Evolutionary conservation across 2,888 invertebrate genomes (phyloP), one percentile per base, ranked within the genome.

Genomic region (Tethea ocularis): DNA sequence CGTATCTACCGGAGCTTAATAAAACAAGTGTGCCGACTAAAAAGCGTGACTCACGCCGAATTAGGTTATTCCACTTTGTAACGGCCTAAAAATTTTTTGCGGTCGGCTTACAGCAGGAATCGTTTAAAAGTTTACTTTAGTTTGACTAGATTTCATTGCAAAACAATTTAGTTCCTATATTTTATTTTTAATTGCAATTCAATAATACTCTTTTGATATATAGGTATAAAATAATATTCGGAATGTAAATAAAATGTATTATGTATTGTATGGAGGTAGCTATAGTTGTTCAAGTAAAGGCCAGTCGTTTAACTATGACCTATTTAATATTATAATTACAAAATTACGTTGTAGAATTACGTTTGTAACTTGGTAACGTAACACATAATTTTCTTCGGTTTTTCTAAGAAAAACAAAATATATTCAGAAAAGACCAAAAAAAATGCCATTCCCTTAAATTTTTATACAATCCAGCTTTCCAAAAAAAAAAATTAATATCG

Each of bases 1-100:
- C 68, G 68, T 71, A 71, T 66, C 64, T 74, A 64, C 67, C 63
- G 63, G 61, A 69, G 77, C 65, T 74, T 71, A 63, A 38, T 38
- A 38, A 38, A 38, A 38, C 38, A n/a, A 38, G 62, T 67, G 71
- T 69, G 68, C 70, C 67, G 70, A 62, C 71, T 59, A 66, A 67
- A 62, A 20, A 67, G 26, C 29, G 64, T 77, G 76, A 75, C 64
- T 79, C 73, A 77, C 72, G 57, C 20, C 23, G 52, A 61, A 57
- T 56, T 60, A 57, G 57, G 61, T 57, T 57, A 46, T 51, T 29
- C 38, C 36, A 24, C 29, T 17, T 17, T 54, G 36, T 33, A 26
- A 17, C 8, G 24, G n/a, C 17, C 51, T n/a, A 20, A 20, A n/a
- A 6, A 24, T 24, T 26, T 51, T n/a, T 22, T 29, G 41, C 26